Conservation (phyloP, 2,888 invertebrate species). For the Epinotia nisella region DNA sequence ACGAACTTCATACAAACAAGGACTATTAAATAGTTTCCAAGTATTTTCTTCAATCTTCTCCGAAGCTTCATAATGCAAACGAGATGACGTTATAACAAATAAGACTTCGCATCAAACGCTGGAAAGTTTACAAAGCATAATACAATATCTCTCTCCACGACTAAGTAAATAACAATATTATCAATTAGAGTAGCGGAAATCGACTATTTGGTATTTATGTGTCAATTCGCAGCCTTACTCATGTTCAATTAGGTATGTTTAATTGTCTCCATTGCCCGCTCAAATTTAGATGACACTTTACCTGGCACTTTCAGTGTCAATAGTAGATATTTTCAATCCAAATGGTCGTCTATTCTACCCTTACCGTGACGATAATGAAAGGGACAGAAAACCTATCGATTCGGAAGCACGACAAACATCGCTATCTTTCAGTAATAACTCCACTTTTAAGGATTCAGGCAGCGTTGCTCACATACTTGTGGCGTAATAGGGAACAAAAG, state of each 20-base stretch:
- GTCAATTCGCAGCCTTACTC: too few species aligned
- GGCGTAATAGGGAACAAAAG: constrained; percentile 17
- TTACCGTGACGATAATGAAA: constrained; percentile 1
- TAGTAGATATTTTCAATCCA: too few species aligned
- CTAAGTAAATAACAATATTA: neutral
- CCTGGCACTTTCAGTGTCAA: too few species aligned
- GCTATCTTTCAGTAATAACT: constrained; percentile 29
- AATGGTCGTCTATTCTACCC: neutral
- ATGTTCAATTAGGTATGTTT: neutral
- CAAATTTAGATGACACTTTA: too few species aligned
- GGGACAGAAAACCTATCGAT: constrained; percentile 29
- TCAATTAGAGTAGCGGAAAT: constrained; percentile 1
- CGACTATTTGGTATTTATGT: neutral
- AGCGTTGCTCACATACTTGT: constrained; percentile 13
- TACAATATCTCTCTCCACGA: too few species aligned
- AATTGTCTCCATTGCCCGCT: too few species aligned
- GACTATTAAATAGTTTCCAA: neutral
- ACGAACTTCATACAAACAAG: too few species aligned
- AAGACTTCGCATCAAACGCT: constrained; percentile 17
- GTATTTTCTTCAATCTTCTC: neutral
- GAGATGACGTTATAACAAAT: neutral
- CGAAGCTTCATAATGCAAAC: neutral
- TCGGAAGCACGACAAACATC: constrained; percentile 31
- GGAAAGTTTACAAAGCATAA: too few species aligned
- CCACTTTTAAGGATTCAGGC: constrained; percentile 33